Evolutionary conservation across 2,888 invertebrate genomes (phyloP).

Genomic region (Thymelicus sylvestris): DNA sequence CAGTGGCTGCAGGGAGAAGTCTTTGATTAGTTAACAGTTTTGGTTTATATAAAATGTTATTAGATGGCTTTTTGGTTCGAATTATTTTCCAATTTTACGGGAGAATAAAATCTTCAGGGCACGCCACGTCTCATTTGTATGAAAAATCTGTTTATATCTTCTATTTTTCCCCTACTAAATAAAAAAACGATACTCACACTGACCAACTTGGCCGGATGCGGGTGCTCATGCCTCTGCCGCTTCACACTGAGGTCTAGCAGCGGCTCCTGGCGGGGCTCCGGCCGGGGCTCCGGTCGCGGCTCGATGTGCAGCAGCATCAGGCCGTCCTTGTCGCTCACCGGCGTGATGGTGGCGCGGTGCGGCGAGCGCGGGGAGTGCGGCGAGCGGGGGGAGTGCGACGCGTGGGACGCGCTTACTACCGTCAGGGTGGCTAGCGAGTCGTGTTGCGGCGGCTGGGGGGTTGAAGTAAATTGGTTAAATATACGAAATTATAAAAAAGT

Average conservation of each 20-base stretch:
- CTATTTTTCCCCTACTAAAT: neutral
- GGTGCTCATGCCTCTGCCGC: conserved; percentile 84
- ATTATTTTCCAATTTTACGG: too few relatives aligned
- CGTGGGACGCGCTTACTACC: conserved; percentile 81
- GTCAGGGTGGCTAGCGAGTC: conserved; percentile 88
- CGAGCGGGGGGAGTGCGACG: conserved; percentile 51
- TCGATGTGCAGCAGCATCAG: conserved; percentile 85
- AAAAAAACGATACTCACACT: conserved; percentile 36
- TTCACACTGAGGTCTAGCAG: conserved; percentile 91
- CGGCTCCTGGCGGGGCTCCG: conserved; percentile 85
- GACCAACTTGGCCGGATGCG: conserved; percentile 65
- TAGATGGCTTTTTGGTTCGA: too few relatives aligned
- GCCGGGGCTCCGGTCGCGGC: conserved; percentile 76
- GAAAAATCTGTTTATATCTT: too few relatives aligned
- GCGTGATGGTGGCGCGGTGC: conserved; percentile 85
- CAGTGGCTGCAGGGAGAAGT: conserved; percentile 53
- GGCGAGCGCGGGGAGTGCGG: conserved; percentile 61
- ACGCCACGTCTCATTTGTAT: too few relatives aligned
- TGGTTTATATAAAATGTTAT: too few relatives aligned
- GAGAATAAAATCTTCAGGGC: too few relatives aligned
- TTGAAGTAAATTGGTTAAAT: too few relatives aligned
- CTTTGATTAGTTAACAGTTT: neutral
- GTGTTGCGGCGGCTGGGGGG: conserved; percentile 68
- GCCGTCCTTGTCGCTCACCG: conserved; percentile 84
- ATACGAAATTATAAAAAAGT: too few relatives aligned